Conservation (phyloP, 2,113 vertebrate species). For the Zeus faber region DNA sequence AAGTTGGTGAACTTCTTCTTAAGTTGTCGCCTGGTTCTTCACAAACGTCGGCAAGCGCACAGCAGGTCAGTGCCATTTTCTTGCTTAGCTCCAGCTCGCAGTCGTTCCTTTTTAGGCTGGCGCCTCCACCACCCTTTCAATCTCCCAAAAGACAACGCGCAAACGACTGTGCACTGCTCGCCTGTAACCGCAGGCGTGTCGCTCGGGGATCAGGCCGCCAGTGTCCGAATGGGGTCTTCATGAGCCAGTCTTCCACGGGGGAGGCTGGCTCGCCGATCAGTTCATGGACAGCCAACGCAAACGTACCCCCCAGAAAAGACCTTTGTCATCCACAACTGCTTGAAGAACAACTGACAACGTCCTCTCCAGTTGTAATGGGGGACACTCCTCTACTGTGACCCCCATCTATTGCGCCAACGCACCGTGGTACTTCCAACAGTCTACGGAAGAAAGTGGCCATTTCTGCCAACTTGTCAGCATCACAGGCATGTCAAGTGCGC, state of each 20-base stretch:
- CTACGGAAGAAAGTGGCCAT: too few species aligned
- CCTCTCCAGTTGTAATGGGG: too few species aligned
- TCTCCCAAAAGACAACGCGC: background rate
- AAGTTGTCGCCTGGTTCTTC: constrained; percentile 1
- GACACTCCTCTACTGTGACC: too few species aligned
- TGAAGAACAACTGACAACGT: too few species aligned
- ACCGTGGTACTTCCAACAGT: too few species aligned
- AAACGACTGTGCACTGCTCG: background rate
- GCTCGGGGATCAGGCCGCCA: background rate
- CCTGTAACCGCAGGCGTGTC: background rate
- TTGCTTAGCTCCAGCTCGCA: background rate
- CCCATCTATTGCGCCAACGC: too few species aligned
- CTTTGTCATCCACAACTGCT: too few species aligned
- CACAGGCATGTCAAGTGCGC: too few species aligned
- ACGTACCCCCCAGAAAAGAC: too few species aligned
- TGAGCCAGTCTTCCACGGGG: background rate
- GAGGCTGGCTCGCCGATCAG: constrained; percentile 20
- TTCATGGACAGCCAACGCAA: constrained; percentile 29
- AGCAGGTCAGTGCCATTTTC: constrained; percentile 5
- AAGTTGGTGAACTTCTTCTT: background rate
- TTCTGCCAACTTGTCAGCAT: too few species aligned
- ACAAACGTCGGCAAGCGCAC: constrained; percentile 6
- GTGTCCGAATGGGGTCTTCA: background rate
- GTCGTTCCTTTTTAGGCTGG: background rate
- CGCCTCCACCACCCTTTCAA: constrained; percentile 10